A percentile compares a stretch with the other conserved stretches of the same genome.
Evolutionary conservation across 2,888 invertebrate genomes (phyloP).

Genomic region (Drosophila emarginata): DNA sequence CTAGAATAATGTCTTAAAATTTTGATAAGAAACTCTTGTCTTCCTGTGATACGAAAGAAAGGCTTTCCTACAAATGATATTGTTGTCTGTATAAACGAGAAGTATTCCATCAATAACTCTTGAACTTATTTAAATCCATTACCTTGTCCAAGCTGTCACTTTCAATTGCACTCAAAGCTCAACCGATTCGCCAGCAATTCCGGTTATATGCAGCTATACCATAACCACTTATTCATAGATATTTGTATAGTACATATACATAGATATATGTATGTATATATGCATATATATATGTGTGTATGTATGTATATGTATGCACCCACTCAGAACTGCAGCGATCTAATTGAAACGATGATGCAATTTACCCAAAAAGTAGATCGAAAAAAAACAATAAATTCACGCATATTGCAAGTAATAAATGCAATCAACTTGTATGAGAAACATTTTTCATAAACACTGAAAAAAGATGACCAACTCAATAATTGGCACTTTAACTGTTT

Average conservation of each 20-base stretch:
- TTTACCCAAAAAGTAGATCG: slow-evolving; percentile 40
- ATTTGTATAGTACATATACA: neutral
- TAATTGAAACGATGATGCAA: slow-evolving; percentile 44
- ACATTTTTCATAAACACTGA: slow-evolving; percentile 12
- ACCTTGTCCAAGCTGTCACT: slow-evolving; percentile 12
- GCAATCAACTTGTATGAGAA: neutral
- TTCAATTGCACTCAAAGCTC: slow-evolving; percentile 10
- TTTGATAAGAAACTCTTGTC: no score
- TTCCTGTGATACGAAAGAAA: no score
- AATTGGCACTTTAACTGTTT: slow-evolving; percentile 64
- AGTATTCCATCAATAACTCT: no score
- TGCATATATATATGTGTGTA: no score
- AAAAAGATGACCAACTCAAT: slow-evolving; percentile 43
- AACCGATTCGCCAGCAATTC: slow-evolving; percentile 39
- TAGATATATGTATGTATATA: no score
- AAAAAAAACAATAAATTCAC: slow-evolving; percentile 1
- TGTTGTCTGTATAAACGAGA: neutral
- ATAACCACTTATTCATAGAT: neutral
- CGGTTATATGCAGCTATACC: slow-evolving; percentile 36
- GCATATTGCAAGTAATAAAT: neutral
- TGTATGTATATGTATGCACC: no score
- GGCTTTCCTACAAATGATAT: neutral
- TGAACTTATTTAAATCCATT: neutral
- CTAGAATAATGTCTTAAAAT: no score
- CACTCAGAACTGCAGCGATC: slow-evolving; percentile 44